These are phyloP conservation scores for Ranitomeya imitator DNA, from an alignment of 2,113 vertebrate genomes.

Conservation along the genomic window DNA sequence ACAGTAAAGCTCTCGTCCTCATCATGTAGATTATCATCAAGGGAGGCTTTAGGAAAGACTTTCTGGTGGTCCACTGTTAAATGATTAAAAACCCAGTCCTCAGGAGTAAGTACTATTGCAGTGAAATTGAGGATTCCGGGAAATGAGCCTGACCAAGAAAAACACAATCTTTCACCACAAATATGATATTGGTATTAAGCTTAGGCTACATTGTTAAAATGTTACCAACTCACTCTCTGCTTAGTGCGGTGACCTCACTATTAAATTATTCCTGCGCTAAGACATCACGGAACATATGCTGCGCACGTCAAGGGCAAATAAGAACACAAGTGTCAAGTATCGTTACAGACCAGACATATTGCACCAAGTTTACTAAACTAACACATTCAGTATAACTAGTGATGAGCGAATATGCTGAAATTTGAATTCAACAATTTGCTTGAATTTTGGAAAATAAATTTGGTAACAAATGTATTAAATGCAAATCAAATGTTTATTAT, in stretches of 20 bases:
- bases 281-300: conserved; percentile 47
- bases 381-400: too few relatives aligned
- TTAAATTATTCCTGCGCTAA: conserved; percentile 65
- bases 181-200: conserved; percentile 69
- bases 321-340: background rate
- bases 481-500: too few relatives aligned
- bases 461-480: too few relatives aligned
- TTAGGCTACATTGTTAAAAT: conserved; percentile 59
- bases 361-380: background rate
- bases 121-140: conserved; percentile 70
- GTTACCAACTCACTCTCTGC: conserved; percentile 59
- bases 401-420: too few relatives aligned
- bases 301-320: background rate
- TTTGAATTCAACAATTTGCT: too few relatives aligned
- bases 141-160: conserved; percentile 71
- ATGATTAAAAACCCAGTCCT: conserved; percentile 62
- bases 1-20: conserved; percentile 34
- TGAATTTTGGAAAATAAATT: too few relatives aligned
- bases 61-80: conserved; percentile 52
- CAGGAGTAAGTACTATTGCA: conserved; percentile 67
- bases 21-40: conserved; percentile 46
- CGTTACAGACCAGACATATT: background rate
- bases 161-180: conserved; percentile 72
- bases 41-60: conserved; percentile 37
- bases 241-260: conserved; percentile 66